phyloP scores from a whole-genome alignment of 2,797 vertebrate species.

The Semaprochilodus insignis region DNA sequence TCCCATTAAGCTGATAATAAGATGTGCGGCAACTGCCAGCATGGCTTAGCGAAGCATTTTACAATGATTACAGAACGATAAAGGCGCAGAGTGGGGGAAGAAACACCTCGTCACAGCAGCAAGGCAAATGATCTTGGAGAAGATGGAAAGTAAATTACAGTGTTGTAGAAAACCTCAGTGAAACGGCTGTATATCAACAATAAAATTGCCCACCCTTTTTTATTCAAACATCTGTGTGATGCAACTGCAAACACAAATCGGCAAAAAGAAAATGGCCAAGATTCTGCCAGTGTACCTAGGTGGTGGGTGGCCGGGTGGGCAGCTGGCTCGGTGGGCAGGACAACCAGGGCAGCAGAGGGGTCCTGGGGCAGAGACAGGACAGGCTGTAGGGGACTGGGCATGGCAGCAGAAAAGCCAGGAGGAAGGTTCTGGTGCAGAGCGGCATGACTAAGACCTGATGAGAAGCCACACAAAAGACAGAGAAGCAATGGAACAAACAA shows the following conservation, averaged over 20 bases:
- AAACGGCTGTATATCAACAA: neutral
- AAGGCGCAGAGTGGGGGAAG: slow-evolving; percentile 19
- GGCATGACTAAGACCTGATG: slow-evolving; percentile 88
- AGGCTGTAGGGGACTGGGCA: slow-evolving; percentile 89
- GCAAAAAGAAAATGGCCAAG: neutral
- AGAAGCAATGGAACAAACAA: slow-evolving; percentile 3
- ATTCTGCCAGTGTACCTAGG: slow-evolving; percentile 79
- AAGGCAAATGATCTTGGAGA: slow-evolving; percentile 28
- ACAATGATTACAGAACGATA: slow-evolving; percentile 79
- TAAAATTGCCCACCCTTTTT: neutral
- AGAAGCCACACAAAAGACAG: neutral
- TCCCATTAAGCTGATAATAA: slow-evolving; percentile 78
- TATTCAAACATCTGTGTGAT: neutral
- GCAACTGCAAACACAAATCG: neutral
- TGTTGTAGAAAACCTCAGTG: neutral
- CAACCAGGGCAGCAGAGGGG: slow-evolving; percentile 83
- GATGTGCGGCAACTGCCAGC: slow-evolving; percentile 75
- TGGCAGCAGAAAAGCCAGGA: slow-evolving; percentile 87
- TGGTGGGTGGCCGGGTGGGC: slow-evolving; percentile 85
- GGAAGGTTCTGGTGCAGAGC: slow-evolving; percentile 89
- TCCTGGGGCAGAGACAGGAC: slow-evolving; percentile 93
- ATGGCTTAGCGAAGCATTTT: slow-evolving; percentile 79
- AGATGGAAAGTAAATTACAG: slow-evolving; percentile 11
- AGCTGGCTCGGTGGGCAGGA: slow-evolving; percentile 89
- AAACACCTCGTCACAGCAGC: slow-evolving; percentile 13